These are phyloP conservation scores for Tetraodon nigroviridis DNA, from an alignment of 2,113 vertebrate species.

Conservation along the genomic window DNA sequence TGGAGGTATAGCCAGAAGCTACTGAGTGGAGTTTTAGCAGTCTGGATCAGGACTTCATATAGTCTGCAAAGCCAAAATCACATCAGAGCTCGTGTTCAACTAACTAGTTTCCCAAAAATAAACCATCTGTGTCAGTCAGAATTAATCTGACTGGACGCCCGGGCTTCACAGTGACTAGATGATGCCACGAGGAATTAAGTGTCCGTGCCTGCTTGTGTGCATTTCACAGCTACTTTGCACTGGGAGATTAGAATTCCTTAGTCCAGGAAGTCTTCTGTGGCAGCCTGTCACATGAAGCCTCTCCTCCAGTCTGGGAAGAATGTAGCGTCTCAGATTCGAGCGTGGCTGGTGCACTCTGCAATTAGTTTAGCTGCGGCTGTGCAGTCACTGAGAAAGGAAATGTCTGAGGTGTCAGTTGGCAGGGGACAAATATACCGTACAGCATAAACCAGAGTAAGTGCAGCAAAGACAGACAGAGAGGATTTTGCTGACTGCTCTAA, in stretches of 20 bases:
- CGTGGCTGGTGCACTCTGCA: slow-evolving; percentile 6
- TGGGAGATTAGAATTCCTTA: slow-evolving; percentile 26
- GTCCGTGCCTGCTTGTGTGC: not conserved
- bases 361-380: slow-evolving; percentile 1
- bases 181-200: slow-evolving; percentile 14
- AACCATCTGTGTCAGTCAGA: slow-evolving; percentile 32
- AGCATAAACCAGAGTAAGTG: not conserved
- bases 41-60: slow-evolving; percentile 7
- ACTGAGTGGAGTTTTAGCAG: not conserved
- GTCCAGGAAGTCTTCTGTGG: slow-evolving; percentile 35
- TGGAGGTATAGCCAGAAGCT: not conserved
- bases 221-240: slow-evolving; percentile 23
- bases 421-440: no score
- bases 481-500: slow-evolving; percentile 13
- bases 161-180: slow-evolving; percentile 17
- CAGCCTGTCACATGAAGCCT: slow-evolving; percentile 44
- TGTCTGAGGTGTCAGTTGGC: not conserved
- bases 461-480: slow-evolving; percentile 29
- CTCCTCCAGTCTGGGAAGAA: slow-evolving; percentile 14
- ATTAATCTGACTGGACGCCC: slow-evolving; percentile 39
- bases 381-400: slow-evolving; percentile 9
- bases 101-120: slow-evolving; percentile 36
- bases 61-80: slow-evolving; percentile 28
- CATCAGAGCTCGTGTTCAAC: slow-evolving; percentile 9
- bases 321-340: slow-evolving; percentile 6